Evolutionary conservation across 2,888 invertebrate species (phyloP), one percentile per base, ranked within the genome.

Genomic region (Volucella inanis): DNA sequence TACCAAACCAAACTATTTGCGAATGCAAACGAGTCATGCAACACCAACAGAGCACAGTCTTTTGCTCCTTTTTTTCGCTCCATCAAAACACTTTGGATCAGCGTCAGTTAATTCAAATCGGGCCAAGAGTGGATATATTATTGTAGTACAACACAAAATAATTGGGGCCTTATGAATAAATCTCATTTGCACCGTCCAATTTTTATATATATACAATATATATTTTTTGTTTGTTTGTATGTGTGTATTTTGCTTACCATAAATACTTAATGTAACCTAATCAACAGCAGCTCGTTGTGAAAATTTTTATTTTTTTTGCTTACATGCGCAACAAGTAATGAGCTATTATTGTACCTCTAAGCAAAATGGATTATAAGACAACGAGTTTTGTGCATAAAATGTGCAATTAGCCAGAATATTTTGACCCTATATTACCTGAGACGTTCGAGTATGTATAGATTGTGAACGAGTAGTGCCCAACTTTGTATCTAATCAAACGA

Each of bases 161-260:
- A 74, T 74, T 80, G 79, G 79, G 67, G 72, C 68, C 79, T 72
- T 80, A 72, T 72, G 72, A 79, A 74, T 80, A 80, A 80, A 80
- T 72, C 74, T 62, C 67, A 64, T 72, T 67, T 74, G 54, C 55
- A 52, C 64, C 14, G 41, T 14, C 12, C 14, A 14, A 39, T 65
- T 22, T 62, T 62, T 22, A 8, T 31, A n/a, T n/a, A n/a, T n/a
- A n/a, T n/a, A n/a, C n/a, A n/a, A n/a, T 47, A 18, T 31, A 6
- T 62, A 11, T 57, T 64, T 47, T 64, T 54, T 55, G 57, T 59
- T 14, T 59, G 59, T 57, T 14, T 31, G 14, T 31, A 6, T 6
- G 2, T 31, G 6, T 31, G 31, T 31, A 31, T 31, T 31, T 31
- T 31, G 31, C 6, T 38, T 39, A 14, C 22, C 41, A 4, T 52